phyloP scores from a whole-genome alignment of 1,140 invertebrate genomes.

The Tenebrio molitor region DNA sequence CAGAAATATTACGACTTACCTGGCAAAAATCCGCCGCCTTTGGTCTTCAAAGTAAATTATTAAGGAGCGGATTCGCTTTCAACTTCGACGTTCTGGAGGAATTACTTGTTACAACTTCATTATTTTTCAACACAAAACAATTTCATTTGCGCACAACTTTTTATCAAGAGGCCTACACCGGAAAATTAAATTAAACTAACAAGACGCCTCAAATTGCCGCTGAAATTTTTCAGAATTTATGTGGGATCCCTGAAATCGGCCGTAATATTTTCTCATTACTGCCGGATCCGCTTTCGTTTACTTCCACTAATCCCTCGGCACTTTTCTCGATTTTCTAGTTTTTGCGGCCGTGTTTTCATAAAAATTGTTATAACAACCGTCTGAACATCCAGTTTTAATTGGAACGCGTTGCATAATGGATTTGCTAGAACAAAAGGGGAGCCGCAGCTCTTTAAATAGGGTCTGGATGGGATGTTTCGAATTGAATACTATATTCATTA shows the following conservation, averaged over 20 bases:
- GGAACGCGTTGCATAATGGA: neutral
- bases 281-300: neutral
- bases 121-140: neutral
- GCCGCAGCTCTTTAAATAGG: neutral
- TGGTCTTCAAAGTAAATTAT: slow-evolving; percentile 6
- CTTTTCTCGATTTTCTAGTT: neutral
- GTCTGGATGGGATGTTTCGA: neutral
- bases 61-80: neutral
- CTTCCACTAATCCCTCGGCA: neutral
- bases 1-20: slow-evolving; percentile 31
- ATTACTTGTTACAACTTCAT: neutral
- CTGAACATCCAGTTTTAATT: neutral
- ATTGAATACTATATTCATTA: slow-evolving; percentile 16
- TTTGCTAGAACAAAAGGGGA: neutral
- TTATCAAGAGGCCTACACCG: neutral
- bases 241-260: neutral
- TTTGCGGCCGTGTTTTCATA: too few species aligned
- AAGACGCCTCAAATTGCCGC: neutral
- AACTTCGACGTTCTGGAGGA: neutral
- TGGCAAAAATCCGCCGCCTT: neutral
- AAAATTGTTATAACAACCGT: too few species aligned
- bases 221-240: neutral
- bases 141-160: neutral
- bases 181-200: neutral
- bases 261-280: neutral